These are phyloP conservation scores for Hystrix cristata DNA, from an alignment of 2,113 vertebrate genomes.

Conservation along the genomic window DNA sequence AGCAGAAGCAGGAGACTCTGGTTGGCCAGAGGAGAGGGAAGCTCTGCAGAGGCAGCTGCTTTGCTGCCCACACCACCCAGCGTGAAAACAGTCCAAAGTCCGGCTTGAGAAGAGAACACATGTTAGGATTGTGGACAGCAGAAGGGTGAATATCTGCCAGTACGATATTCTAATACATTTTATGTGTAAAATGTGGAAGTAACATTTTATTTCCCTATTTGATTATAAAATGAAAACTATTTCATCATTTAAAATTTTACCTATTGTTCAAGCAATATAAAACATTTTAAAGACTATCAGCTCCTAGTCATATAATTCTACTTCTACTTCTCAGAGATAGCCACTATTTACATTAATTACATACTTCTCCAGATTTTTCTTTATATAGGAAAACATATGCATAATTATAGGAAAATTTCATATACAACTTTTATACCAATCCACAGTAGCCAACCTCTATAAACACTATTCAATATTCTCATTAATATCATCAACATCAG, in stretches of 20 bases:
- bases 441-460: neutral
- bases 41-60: constrained; percentile 88
- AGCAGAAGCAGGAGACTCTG: constrained; percentile 98
- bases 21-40: constrained; percentile 95
- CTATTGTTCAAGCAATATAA: neutral
- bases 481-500: neutral
- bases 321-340: neutral
- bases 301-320: neutral
- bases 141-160: neutral
- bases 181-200: neutral
- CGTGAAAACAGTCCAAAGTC: constrained; percentile 97
- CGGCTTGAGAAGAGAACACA: constrained; percentile 89
- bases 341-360: neutral
- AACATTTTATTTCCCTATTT: neutral
- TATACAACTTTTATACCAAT: neutral
- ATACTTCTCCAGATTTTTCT: neutral
- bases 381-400: neutral
- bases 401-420: constrained; percentile 21
- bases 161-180: neutral
- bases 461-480: neutral
- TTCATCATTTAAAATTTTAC: constrained; percentile 28
- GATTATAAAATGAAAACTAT: constrained; percentile 27
- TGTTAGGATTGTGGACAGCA: neutral
- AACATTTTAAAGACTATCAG: neutral
- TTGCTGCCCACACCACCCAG: constrained; percentile 94